These are phyloP conservation scores for Trichonephila clavata DNA, from an alignment of 1,140 invertebrate species.

Conservation along the genomic window DNA sequence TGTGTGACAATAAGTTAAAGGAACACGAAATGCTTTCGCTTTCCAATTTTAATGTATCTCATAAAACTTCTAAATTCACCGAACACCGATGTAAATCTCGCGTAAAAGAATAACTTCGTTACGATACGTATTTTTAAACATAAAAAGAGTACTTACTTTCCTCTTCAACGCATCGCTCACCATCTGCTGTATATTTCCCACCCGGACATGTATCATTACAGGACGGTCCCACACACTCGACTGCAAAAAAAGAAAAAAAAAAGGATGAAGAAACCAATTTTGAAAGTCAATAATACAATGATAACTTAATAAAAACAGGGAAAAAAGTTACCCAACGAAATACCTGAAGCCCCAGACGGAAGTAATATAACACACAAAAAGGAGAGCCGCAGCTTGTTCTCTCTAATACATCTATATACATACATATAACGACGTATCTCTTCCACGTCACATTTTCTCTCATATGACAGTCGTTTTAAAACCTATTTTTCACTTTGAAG, in stretches of 20 bases:
- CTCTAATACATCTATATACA: too few relatives aligned
- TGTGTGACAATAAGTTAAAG: too few relatives aligned
- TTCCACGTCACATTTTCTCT: conserved; percentile 15
- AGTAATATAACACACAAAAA: conserved; percentile 34
- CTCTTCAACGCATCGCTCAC: conserved; percentile 28
- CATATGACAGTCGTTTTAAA: conserved; percentile 73
- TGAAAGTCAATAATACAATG: conserved; percentile 42
- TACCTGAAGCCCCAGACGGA: not conserved
- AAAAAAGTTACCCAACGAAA: not conserved
- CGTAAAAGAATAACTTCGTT: too few relatives aligned
- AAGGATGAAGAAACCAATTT: not conserved
- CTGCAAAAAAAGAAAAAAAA: conserved; percentile 34
- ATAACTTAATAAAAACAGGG: conserved; percentile 41
- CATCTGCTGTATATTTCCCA: not conserved
- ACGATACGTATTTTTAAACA: not conserved
- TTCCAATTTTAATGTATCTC: too few relatives aligned
- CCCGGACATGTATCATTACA: conserved; percentile 55
- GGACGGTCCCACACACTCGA: conserved; percentile 41
- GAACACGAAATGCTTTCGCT: too few relatives aligned
- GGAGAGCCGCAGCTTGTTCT: not conserved
- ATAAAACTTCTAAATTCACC: too few relatives aligned
- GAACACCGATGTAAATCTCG: too few relatives aligned
- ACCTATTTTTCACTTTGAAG: conserved; percentile 68
- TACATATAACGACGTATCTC: not conserved
- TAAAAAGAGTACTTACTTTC: conserved; percentile 49